Conservation (phyloP, 2,797 vertebrate genomes). For the Odontamblyopus rebecca region DNA sequence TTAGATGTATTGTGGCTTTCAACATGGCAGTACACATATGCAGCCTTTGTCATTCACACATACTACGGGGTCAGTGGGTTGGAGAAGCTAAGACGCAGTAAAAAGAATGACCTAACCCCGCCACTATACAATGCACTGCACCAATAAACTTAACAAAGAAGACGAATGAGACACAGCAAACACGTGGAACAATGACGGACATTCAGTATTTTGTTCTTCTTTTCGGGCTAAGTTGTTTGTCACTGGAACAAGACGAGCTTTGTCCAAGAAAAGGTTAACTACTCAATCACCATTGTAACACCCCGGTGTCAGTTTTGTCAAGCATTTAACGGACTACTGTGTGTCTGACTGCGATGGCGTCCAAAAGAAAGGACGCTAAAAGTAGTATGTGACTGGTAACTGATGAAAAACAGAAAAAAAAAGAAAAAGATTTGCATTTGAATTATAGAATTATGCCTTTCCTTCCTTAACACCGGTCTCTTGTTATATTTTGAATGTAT, state of each 20-base stretch:
- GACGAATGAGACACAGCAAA: constrained; percentile 5
- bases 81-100: not conserved
- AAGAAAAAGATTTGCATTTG: not conserved
- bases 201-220: constrained; percentile 1
- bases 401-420: not conserved
- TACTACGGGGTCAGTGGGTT: not conserved
- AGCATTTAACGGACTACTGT: constrained; percentile 9
- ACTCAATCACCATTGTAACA: constrained; percentile 4
- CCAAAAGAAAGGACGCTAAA: not conserved
- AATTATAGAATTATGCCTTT: too few species aligned
- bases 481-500: too few species aligned
- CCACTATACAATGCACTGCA: constrained; percentile 1
- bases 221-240: not conserved
- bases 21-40: not conserved
- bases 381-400: not conserved
- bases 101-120: constrained; percentile 4
- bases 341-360: not conserved
- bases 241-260: constrained; percentile 6
- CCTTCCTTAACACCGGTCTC: too few species aligned
- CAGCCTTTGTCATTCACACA: not conserved
- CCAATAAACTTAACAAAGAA: constrained; percentile 10
- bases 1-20: not conserved
- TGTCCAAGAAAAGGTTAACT: not conserved
- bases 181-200: constrained; percentile 1
- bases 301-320: constrained; percentile 3